phyloP scores from a whole-genome alignment of 2,113 vertebrate species.

The Seriola dumerili region DNA sequence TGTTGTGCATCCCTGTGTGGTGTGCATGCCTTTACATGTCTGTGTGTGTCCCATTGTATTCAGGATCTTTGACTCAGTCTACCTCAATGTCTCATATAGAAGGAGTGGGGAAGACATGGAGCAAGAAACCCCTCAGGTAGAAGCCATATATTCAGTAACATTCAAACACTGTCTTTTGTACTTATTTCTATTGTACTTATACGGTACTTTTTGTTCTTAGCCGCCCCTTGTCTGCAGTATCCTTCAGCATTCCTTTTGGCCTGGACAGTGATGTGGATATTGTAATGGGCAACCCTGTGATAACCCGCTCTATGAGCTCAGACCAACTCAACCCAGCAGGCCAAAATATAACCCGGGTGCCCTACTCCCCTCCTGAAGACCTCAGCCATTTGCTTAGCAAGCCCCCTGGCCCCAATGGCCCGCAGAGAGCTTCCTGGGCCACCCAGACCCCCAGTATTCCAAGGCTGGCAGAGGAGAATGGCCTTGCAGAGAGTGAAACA shows the following conservation, averaged over 20 bases:
- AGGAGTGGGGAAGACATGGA: slow-evolving; percentile 89
- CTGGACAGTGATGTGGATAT: slow-evolving; percentile 95
- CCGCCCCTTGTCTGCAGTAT: slow-evolving; percentile 91
- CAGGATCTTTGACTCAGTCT: slow-evolving; percentile 92
- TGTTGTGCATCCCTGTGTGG: slow-evolving; percentile 64
- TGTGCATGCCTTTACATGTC: slow-evolving; percentile 78
- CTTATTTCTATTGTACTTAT: slow-evolving; percentile 7
- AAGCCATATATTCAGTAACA: not conserved
- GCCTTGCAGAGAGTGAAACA: slow-evolving; percentile 66
- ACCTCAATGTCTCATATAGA: slow-evolving; percentile 95
- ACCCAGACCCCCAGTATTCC: slow-evolving; percentile 72
- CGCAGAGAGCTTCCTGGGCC: slow-evolving; percentile 83
- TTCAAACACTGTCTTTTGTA: not conserved
- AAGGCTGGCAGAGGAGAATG: slow-evolving; percentile 80
- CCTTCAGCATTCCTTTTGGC: slow-evolving; percentile 96
- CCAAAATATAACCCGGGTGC: slow-evolving; percentile 63
- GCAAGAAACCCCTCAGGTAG: slow-evolving; percentile 90
- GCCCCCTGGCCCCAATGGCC: slow-evolving; percentile 70
- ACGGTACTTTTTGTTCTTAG: slow-evolving; percentile 63
- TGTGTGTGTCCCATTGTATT: slow-evolving; percentile 72
- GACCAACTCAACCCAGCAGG: slow-evolving; percentile 87
- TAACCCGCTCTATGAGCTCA: slow-evolving; percentile 90
- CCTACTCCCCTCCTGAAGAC: slow-evolving; percentile 83
- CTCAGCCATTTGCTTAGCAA: slow-evolving; percentile 74
- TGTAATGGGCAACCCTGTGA: slow-evolving; percentile 93